Evolutionary conservation across 2,113 vertebrate species (phyloP), one percentile per base, ranked within the genome.

Genomic region (Cololabis saira): DNA sequence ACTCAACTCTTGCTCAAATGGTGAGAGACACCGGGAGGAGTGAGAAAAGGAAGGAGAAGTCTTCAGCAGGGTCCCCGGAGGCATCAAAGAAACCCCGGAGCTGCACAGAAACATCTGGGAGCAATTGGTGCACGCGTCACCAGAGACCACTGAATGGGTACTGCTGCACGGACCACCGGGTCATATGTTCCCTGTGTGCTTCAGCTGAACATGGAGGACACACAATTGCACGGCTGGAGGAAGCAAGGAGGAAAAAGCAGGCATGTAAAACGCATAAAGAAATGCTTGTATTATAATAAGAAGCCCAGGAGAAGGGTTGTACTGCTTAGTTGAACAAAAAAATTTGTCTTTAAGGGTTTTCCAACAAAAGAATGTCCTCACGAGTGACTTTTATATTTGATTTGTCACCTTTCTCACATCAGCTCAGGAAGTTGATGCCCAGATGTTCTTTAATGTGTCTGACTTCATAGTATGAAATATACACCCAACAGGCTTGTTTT

Each of bases 1-100:
- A 55, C 61, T 40, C 55, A 0, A 56, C 52, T 15, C 54, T 72
- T 4, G 61, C 49, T 7, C 24, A 67, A 40, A 15, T 63, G 41
- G 30, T 73, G 37, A 44, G 45, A n/a, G 90, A 93, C 77, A 90
- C 85, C 80, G 87, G 74, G 73, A 86, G n/a, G 21, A 74, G 47
- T 87, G 18, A 18, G 45, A 18, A 12, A 0, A 45, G 30, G 24
- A 57, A 33, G 19, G 44, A 41, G 22, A 22, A 15, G 15, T 5
- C 14, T 89, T 60, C 58, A 40, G 16, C 62, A 47, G 6, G 77
- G 13, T 15, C 86, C 86, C 17, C 0, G 14, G 90, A 33, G 92
- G 91, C 57, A 92, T 93, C 72, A 92, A 94, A 10, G 91, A 95
- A 60, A 81, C 83, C 65, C 90, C 78, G 61, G 86, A 93, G 77